These are phyloP conservation scores for Reticulitermes speratus DNA, from an alignment of 1,140 invertebrate genomes.

Conservation along the genomic window DNA sequence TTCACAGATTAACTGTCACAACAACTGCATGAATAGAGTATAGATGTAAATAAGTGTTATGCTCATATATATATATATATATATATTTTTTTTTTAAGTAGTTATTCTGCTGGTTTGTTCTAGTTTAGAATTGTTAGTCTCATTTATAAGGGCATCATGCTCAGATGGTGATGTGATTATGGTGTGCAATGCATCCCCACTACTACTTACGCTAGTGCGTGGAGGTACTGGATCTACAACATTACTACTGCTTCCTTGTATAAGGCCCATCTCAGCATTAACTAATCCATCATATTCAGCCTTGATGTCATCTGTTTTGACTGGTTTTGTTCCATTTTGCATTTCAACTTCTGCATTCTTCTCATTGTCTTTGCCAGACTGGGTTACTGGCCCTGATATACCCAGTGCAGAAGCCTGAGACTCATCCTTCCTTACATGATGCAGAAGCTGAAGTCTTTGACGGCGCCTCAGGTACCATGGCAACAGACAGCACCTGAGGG, in stretches of 20 bases:
- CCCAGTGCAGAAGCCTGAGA: neutral
- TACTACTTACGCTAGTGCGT: neutral
- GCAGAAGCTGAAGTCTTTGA: neutral
- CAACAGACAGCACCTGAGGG: constrained; percentile 37
- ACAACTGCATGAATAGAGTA: neutral
- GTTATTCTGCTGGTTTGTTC: neutral
- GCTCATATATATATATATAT: too few relatives aligned
- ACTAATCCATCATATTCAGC: neutral
- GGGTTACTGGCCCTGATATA: neutral
- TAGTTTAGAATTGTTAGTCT: neutral
- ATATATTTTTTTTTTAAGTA: neutral
- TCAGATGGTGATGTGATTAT: neutral
- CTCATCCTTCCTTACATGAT: constrained; percentile 16
- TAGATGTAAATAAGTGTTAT: neutral
- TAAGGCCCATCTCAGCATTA: neutral
- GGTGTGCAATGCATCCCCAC: neutral
- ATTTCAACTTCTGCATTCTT: constrained; percentile 14
- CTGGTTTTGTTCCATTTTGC: constrained; percentile 24
- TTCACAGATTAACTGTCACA: neutral
- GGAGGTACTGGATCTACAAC: neutral
- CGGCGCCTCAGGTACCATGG: constrained; percentile 20
- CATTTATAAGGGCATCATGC: neutral
- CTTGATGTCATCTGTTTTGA: constrained; percentile 41
- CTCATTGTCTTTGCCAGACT: constrained; percentile 8
- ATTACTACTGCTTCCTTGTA: neutral